Evolutionary conservation across 2,113 vertebrate species (phyloP), one percentile per base, ranked within the genome.

Genomic region (Halcyon senegalensis): DNA sequence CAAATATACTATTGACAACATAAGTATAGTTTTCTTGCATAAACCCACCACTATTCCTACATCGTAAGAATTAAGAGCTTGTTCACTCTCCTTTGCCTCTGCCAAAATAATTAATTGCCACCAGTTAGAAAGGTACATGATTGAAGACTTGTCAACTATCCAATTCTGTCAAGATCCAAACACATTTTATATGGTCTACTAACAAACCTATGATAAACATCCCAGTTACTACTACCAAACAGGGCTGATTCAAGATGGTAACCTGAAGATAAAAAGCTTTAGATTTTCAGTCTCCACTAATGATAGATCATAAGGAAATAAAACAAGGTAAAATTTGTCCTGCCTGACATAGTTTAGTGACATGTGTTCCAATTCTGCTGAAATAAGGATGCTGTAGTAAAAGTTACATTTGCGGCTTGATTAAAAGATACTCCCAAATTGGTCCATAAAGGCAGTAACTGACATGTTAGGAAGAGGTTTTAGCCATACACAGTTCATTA

Each of bases 1-100:
- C 14, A 56, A 25, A 70, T 50, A 30, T 2, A 27, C 8, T n/a
- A 30, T 21, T 4, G 35, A 68, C 17, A 69, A n/a, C 0, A 0
- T 24, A 60, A 72, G 33, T 78, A 44, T 5, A 50, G 14, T 10
- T 84, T 90, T 39, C 41, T 43, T 77, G 13, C 53, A 63, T 28
- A 62, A 83, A 50, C 5, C 30, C 14, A 68, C 39, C 33, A 44
- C 33, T 74, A n/a, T 37, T 55, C 27, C 10, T 35, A 46, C 17
- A 58, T 69, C 35, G 33, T 79, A 51, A 43, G 19, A 64, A 89
- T 43, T 13, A 60, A 56, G 3, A 84, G 24, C 59, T 18, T 18
- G 25, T 41, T 60, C 25, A 9, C 30, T 53, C 31, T 51, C 48
- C 35, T n/a, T 79, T 21, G n/a, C 7, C 5, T 63, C 50, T 87